A percentile compares a stretch with the other conserved stretches of the same genome.
Evolutionary conservation across 2,888 invertebrate species (phyloP).

Genomic region (Zaprionus obscuricornis): DNA sequence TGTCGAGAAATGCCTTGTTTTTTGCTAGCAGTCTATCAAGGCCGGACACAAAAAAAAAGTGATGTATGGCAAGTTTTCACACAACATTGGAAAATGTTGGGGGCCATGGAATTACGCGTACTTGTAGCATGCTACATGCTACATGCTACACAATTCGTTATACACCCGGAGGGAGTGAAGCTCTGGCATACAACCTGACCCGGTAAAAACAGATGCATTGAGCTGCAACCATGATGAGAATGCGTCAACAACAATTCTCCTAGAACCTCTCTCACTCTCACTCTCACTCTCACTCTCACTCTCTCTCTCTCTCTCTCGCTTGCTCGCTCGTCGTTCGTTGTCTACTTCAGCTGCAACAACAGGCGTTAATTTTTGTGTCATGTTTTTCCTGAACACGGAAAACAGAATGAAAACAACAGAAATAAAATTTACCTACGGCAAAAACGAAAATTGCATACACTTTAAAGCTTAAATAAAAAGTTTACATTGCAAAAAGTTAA

Average conservation of each 20-base stretch:
- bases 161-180: conserved; percentile 14
- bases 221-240: conserved; percentile 11
- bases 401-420: conserved; percentile 34
- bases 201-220: conserved; percentile 22
- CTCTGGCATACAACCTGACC: conserved; percentile 33
- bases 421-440: too few species aligned
- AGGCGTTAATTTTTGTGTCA: conserved; percentile 42
- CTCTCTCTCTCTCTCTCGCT: too few species aligned
- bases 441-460: too few species aligned
- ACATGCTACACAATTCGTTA: conserved; percentile 37
- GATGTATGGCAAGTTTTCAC: conserved; percentile 37
- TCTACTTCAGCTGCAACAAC: conserved; percentile 9
- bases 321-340: too few species aligned
- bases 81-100: conserved; percentile 33
- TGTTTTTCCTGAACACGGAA: conserved; percentile 25
- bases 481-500: too few species aligned
- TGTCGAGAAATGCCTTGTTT: background rate
- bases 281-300: background rate
- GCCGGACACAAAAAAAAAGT: conserved; percentile 13
- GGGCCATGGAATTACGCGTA: conserved; percentile 12
- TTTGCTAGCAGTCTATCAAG: conserved; percentile 3
- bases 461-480: too few species aligned
- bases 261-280: background rate
- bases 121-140: conserved; percentile 35
- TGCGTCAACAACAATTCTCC: too few species aligned